Percentiles rank a stretch among this genome's conserved stretches.
phyloP scores from a whole-genome alignment of 2,888 invertebrate species.

The Ptychoptera contaminata region DNA sequence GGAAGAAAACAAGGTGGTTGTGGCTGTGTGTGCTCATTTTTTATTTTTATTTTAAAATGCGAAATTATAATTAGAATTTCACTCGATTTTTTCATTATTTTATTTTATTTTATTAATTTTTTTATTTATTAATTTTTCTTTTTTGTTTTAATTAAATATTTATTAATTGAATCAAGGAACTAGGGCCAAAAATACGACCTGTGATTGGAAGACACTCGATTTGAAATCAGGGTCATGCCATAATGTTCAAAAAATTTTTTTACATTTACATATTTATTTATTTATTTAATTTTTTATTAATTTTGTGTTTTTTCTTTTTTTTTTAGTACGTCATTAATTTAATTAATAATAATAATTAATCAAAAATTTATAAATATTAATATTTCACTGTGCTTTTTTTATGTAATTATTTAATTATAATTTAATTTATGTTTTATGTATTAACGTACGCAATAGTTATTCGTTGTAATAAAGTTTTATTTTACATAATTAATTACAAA shows the following conservation, averaged over 20 bases:
- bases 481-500: not conserved
- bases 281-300: slow-evolving; percentile 1
- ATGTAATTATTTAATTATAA: slow-evolving; percentile 1
- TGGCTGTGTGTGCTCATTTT: too few relatives aligned
- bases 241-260: slow-evolving; percentile 15
- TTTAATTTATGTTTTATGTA: not conserved
- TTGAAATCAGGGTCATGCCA: slow-evolving; percentile 32
- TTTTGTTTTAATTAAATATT: not conserved
- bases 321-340: slow-evolving; percentile 3
- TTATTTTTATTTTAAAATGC: slow-evolving; percentile 14
- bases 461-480: not conserved
- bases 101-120: slow-evolving; percentile 2
- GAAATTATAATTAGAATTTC: slow-evolving; percentile 16
- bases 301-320: slow-evolving; percentile 3
- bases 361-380: not conserved
- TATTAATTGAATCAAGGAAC: not conserved
- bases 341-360: slow-evolving; percentile 1
- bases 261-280: not conserved
- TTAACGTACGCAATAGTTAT: not conserved
- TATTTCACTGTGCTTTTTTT: not conserved
- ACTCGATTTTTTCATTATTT: slow-evolving; percentile 5
- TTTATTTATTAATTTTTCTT: not conserved
- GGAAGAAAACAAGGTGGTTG: too few relatives aligned
- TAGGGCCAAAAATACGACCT: slow-evolving; percentile 23
- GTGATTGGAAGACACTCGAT: slow-evolving; percentile 34